These are phyloP conservation scores for Imbricaverruca yamaguchii DNA, from an alignment of 2,888 invertebrate species.

Conservation along the genomic window DNA sequence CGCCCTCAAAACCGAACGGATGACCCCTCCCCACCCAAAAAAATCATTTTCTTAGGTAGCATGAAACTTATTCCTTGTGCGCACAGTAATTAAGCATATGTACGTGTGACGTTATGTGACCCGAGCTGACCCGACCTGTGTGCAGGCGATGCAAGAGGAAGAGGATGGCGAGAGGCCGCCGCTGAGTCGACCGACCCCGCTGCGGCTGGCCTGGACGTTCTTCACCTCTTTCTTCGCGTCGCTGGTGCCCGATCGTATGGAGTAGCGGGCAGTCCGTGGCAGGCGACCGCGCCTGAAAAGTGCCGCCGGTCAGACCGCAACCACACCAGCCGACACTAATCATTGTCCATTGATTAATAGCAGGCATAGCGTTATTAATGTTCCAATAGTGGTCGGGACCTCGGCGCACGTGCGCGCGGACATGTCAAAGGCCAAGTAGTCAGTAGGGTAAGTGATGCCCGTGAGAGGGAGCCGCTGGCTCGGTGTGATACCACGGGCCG, in stretches of 20 bases:
- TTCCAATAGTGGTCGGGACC: background rate
- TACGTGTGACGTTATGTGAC: no score
- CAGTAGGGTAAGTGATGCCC: no score
- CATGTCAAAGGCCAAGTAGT: no score
- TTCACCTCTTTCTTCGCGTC: constrained; percentile 90
- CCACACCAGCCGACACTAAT: background rate
- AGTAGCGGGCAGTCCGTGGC: background rate
- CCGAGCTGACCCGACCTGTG: background rate
- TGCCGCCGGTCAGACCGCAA: background rate
- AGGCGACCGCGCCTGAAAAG: no score
- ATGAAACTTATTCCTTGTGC: no score
- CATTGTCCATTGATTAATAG: no score
- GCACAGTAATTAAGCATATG: no score
- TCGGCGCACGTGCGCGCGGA: background rate
- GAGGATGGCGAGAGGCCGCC: background rate
- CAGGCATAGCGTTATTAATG: background rate
- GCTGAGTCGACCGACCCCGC: constrained; percentile 52
- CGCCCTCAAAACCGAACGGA: no score
- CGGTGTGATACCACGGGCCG: background rate
- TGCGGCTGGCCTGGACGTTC: constrained; percentile 79
- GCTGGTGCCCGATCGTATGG: constrained; percentile 68
- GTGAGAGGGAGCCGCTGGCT: background rate
- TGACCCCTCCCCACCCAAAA: no score
- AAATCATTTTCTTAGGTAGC: no score
- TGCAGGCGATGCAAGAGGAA: background rate